Evolutionary conservation across 1,140 invertebrate species (phyloP), one percentile per base, ranked within the genome.

Genomic region (Trachymyrmex septentrionalis): DNA sequence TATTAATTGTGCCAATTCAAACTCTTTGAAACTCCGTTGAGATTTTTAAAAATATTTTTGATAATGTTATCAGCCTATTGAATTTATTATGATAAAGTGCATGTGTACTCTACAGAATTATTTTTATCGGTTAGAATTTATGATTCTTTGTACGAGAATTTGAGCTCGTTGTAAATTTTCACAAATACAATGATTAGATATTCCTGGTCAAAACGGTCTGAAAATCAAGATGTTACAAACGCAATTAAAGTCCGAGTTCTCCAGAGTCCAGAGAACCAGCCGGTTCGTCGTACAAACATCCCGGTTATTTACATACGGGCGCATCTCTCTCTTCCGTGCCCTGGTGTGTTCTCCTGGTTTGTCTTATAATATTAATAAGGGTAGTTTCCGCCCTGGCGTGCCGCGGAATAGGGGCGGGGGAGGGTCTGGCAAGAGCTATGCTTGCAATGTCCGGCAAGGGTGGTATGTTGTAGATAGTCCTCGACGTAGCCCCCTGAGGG

Each of bases 341-440:
- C 73, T 85, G 71, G 50, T 69, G 50, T 48, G 66, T 77, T 71
- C 64, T 86, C 63, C 55, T 88, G 91, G 92, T 93, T 94, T 93
- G 93, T 94, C 94, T 94, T 94, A 93, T 94, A 94, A 93, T 95
- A 95, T 95, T 95, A 94, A 95, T 94, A 95, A 94, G 93, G 94
- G 92, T 94, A 93, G 93, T 94, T 94, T 93, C 92, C 91, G 88
- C 87, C 61, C 90, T 90, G 89, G 90, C 89, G 88, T 92, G 93
- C 92, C 91, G 91, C 90, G 92, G 89, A 89, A 92, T 93, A 88
- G 77, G 88, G 67, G 87, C 91, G 91, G 86, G 81, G 87, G 92
- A 90, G 88, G 87, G 88, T 92, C 88, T 89, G 80, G 91, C 84
- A 93, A 93, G 92, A 95, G 94, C 94, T 95, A 95, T 95, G 94